Percentiles rank a stretch among this genome's conserved stretches.
phyloP scores from a whole-genome alignment of 2,797 vertebrate genomes.

The Pterois miles region DNA sequence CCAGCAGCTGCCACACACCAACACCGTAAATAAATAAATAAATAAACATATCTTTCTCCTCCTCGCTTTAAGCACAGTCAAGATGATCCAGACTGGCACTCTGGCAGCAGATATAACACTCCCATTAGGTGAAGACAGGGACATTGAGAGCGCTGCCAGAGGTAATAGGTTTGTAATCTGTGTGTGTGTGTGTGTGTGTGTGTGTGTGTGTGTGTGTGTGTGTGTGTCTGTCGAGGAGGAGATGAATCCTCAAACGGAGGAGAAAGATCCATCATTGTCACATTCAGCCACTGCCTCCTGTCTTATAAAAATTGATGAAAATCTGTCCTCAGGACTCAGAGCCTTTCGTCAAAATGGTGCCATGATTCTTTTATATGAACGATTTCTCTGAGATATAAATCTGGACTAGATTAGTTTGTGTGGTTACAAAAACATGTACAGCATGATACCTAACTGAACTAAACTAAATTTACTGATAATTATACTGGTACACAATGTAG shows the following conservation, averaged over 20 bases:
- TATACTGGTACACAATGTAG: not conserved
- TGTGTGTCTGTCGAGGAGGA: slow-evolving; percentile 10
- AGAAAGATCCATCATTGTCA: slow-evolving; percentile 57
- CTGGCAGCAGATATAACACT: slow-evolving; percentile 55
- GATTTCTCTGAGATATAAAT: slow-evolving; percentile 11
- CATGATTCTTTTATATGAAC: slow-evolving; percentile 1
- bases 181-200: slow-evolving; percentile 22
- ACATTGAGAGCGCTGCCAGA: slow-evolving; percentile 51
- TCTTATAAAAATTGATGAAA: slow-evolving; percentile 41
- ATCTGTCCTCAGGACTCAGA: slow-evolving; percentile 12
- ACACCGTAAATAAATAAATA: slow-evolving; percentile 5
- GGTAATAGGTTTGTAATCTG: slow-evolving; percentile 56
- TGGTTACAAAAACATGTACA: not conserved
- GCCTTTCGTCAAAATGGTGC: not conserved
- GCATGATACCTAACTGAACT: not conserved
- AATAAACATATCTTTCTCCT: slow-evolving; percentile 26
- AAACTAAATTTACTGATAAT: not conserved
- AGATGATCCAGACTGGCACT: slow-evolving; percentile 29
- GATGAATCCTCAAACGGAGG: slow-evolving; percentile 38
- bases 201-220: slow-evolving; percentile 26
- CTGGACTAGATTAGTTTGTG: not conserved
- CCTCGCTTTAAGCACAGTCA: slow-evolving; percentile 21
- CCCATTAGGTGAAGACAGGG: slow-evolving; percentile 53
- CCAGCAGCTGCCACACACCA: slow-evolving; percentile 14
- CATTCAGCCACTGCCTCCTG: slow-evolving; percentile 21